Base-by-base conservation (phyloP, 2,113 vertebrate species). In the Aegotheles bennettii region DNA sequence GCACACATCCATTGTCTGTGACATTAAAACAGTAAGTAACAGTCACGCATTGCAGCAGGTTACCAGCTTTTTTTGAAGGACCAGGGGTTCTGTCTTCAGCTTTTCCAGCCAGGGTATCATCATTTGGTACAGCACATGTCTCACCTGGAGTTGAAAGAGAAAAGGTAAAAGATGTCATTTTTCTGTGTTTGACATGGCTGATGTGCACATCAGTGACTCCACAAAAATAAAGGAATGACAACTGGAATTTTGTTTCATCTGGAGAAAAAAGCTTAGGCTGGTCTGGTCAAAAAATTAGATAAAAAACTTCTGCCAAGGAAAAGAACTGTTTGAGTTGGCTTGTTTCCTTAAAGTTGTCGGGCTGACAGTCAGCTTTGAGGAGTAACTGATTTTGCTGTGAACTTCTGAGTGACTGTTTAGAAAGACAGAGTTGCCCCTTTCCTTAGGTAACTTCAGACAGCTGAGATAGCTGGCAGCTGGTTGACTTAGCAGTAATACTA, bases 41-140 rank as follows among this genome's bases (percentile, higher is more conserved):
- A 75, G 54, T 21, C 16, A 29, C 2, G 0, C 33, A 87, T 24
- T 17, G 10, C 21, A 38, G 50, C 14, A 35, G 24, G 7, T 96
- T 97, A 99, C 99, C 99, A 29, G 96, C 73, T 90, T 94, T 98
- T 71, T 97, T 98, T 17, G 73, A 78, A 36, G 93, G 92, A 33
- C 94, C 92, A 4, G 69, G 85, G 4, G 19, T 90, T 94, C 96
- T 98, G 68, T 97, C 96, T 38, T 97, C 96, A 14, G 94, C 96
- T 95, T 98, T 99, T 23, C 96, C 97, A 69, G 74, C 57, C 31
- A 98, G 89, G 11, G 98, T 99, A 3, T 98, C 99, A 56, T 99
- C 99, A 23, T 99, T 99, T 5, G 99, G 98, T 42, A 98, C n/a
- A 16, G 92, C 96, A 36, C 98, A 98, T 0, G 97, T 82, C 53